phyloP scores from a whole-genome alignment of 2,113 vertebrate species.

The Brachypodius melanocephalos region DNA sequence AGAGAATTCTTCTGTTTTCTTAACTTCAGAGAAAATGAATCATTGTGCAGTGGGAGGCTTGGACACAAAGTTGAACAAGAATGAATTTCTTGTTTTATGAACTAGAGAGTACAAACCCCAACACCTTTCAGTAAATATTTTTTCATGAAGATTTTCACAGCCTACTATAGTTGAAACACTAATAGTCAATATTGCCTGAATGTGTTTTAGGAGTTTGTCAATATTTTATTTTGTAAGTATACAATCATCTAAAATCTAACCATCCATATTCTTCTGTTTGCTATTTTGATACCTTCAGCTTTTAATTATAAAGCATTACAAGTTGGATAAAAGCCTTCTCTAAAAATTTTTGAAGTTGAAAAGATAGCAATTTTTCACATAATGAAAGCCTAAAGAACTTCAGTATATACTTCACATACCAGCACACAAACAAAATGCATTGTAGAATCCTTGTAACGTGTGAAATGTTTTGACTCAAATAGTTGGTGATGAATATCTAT shows the following conservation, averaged over 20 bases:
- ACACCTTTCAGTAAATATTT: neutral
- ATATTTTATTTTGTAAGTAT: neutral
- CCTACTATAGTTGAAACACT: neutral
- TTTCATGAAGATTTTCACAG: neutral
- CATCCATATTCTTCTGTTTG: neutral
- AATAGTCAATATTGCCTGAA: neutral
- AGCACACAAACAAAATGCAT: neutral
- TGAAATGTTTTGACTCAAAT: constrained; percentile 9
- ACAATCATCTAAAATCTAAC: neutral
- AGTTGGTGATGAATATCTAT: neutral
- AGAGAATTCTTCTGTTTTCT: constrained; percentile 17
- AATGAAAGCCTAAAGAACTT: neutral
- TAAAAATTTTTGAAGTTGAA: neutral
- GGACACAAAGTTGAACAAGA: neutral
- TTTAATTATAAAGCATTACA: neutral
- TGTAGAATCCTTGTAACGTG: neutral
- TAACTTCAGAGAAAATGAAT: neutral
- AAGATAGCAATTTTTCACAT: neutral
- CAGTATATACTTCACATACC: neutral
- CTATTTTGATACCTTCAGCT: neutral
- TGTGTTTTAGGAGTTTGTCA: neutral
- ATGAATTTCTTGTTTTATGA: neutral
- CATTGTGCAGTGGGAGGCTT: neutral
- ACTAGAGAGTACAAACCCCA: neutral
- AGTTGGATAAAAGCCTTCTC: neutral